Base-by-base conservation (phyloP, 2,888 invertebrate genomes). In the Campopleginae sp. region DNA sequence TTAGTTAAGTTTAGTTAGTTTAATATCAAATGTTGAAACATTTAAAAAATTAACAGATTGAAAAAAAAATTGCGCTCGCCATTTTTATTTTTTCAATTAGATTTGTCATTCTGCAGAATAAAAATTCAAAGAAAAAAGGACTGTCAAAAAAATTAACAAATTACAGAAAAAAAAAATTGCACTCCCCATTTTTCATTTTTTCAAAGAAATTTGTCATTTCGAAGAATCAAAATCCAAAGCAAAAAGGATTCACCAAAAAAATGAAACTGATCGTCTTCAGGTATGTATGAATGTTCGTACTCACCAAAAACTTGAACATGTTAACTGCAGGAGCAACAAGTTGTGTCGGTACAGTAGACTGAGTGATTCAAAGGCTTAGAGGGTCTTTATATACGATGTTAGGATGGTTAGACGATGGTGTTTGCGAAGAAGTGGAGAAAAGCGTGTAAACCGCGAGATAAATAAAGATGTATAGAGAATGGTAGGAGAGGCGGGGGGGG, bases 221-320 rank as follows among this genome's bases (percentile, higher is more conserved):
- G n/a, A n/a, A n/a, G n/a, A n/a, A n/a, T n/a, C n/a, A n/a, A n/a
- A n/a, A n/a, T n/a, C n/a, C n/a, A n/a, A n/a, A n/a, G n/a, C n/a
- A 70, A 66, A 54, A 23, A 54, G 5, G 7, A 38, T 23, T 23
- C 2, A 1, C 12, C n/a, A n/a, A 12, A 58, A 58, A 3, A 23
- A 27, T 12, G 54, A 12, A 27, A 51, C 8, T 3, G 8, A 51
- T 51, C 19, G 8, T 7, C 7, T 19, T 8, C 51, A 19, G 17
- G 51, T 23, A 23, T 54, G 0, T 8, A 51, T 33, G 1, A 38
- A 38, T 46, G 44, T 19, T 46, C 44, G 61, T 88, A 92, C 95
- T 95, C 94, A 95, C 95, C 95, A 95, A 61, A 54, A 77, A 94
- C 91, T 95, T 95, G 94, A 95, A 95, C 95, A 95, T 95, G 93